Percentiles rank a stretch among this genome's conserved stretches.
Conservation (phyloP, 2,888 invertebrate species). For the Sarcophaga rosellei region DNA sequence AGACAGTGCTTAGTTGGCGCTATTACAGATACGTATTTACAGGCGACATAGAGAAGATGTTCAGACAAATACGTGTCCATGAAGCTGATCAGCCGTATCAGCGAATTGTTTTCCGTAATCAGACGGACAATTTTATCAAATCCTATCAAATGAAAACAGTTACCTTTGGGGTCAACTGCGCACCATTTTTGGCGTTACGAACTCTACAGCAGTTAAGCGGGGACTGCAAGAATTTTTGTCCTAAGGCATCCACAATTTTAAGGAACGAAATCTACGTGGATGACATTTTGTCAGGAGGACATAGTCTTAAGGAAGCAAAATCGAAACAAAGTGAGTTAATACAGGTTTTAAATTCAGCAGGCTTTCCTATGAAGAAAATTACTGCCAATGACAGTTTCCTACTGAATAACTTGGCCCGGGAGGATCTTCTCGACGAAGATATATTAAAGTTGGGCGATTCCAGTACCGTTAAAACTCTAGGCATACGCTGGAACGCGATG, state of each 20-base stretch:
- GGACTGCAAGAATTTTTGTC: constrained; percentile 11
- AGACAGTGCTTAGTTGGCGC: too few relatives aligned
- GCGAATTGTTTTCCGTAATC: too few relatives aligned
- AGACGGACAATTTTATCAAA: constrained; percentile 5
- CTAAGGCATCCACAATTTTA: neutral
- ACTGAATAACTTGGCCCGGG: constrained; percentile 7
- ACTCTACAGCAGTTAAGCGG: constrained; percentile 51
- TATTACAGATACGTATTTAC: too few relatives aligned
- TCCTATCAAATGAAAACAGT: constrained; percentile 33
- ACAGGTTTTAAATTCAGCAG: neutral
- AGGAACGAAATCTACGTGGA: too few relatives aligned
- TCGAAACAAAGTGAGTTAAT: neutral
- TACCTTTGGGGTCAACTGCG: constrained; percentile 33
- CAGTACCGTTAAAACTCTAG: constrained; percentile 9
- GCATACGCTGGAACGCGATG: constrained; percentile 14
- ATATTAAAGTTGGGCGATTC: neutral
- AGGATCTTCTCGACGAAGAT: constrained; percentile 38
- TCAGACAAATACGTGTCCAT: too few relatives aligned
- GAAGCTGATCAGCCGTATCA: too few relatives aligned
- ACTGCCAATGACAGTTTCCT: neutral
- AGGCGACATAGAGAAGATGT: too few relatives aligned
- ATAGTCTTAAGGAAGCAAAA: too few relatives aligned
- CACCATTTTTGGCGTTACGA: too few relatives aligned
- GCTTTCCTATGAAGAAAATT: constrained; percentile 28
- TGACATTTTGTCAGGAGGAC: constrained; percentile 19